phyloP scores from a whole-genome alignment of 2,113 vertebrate species.

The Rana temporaria region DNA sequence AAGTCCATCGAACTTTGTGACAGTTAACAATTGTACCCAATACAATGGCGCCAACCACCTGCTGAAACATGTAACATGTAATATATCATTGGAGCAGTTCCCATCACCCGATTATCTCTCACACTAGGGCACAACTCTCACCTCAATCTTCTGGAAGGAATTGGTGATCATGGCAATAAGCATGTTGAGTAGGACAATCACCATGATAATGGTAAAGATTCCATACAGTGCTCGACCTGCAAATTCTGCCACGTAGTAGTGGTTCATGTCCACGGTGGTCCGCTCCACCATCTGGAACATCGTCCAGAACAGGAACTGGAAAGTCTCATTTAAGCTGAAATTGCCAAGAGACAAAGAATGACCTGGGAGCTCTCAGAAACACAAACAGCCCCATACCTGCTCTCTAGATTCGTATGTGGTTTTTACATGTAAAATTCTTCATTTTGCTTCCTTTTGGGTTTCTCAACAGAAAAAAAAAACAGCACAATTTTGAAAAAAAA shows the following conservation, averaged over 20 bases:
- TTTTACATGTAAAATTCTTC: no score
- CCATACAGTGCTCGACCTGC: conserved; percentile 84
- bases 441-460: no score
- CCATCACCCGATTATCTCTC: no score
- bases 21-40: no score
- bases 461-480: no score
- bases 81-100: neutral
- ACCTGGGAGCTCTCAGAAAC: no score
- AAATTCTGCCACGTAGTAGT: conserved; percentile 80
- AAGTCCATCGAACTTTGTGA: no score
- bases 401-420: no score
- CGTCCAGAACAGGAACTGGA: conserved; percentile 92
- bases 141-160: conserved; percentile 93
- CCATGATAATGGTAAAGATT: conserved; percentile 87
- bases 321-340: conserved; percentile 85
- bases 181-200: conserved; percentile 91
- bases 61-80: neutral
- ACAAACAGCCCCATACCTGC: no score
- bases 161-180: conserved; percentile 93
- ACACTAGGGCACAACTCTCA: conserved; percentile 45
- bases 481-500: no score
- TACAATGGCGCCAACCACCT: no score
- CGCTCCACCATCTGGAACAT: conserved; percentile 88
- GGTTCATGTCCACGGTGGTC: conserved; percentile 82
- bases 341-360: neutral